These are phyloP conservation scores for Cacatua alba DNA, from an alignment of 2,113 vertebrate species.

Conservation along the genomic window DNA sequence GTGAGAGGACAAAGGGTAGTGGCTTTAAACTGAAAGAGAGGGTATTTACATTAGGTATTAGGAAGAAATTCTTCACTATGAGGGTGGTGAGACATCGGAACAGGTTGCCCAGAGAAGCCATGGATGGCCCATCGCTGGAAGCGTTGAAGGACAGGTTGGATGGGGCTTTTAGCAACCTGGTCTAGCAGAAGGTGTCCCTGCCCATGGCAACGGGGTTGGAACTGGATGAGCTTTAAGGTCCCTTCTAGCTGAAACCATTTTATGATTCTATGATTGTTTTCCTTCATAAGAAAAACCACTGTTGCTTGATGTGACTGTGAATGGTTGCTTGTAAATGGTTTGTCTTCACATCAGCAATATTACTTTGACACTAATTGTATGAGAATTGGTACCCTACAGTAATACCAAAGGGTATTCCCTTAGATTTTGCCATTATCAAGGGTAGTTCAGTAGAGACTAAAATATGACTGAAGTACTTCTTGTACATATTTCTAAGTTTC, in stretches of 20 bases:
- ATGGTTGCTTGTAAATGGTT: background rate
- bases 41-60: background rate
- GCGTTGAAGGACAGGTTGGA: background rate
- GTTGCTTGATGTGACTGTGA: background rate
- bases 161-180: background rate
- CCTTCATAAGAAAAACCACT: background rate
- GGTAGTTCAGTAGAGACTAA: background rate
- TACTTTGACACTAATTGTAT: background rate
- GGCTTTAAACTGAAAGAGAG: background rate
- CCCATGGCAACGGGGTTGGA: background rate
- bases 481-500: background rate
- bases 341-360: background rate
- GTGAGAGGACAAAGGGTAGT: background rate
- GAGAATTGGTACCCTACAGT: background rate
- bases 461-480: background rate
- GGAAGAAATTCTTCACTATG: background rate
- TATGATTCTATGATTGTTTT: background rate
- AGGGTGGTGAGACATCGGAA: background rate
- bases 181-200: background rate
- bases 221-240: background rate
- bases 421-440: background rate
- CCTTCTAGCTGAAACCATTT: background rate
- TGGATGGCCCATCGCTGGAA: background rate
- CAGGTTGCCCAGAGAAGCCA: background rate
- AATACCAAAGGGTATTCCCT: background rate